Conservation (phyloP, 2,113 vertebrate genomes). For the Collichthys lucidus region DNA sequence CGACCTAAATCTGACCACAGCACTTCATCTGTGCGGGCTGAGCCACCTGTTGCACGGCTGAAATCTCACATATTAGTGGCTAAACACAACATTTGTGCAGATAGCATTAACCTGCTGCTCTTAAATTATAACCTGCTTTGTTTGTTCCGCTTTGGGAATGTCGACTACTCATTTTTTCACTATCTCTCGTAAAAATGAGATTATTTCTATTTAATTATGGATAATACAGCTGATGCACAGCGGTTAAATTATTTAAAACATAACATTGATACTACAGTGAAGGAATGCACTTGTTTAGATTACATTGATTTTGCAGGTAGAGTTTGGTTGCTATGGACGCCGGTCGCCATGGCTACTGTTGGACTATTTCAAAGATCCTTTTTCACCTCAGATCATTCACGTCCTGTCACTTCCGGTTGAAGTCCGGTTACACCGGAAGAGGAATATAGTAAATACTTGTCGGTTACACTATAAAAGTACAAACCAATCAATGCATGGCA, state of each 20-base stretch:
- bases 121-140: background rate
- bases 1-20: constrained; percentile 65
- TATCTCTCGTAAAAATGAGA: background rate
- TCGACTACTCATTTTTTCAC: background rate
- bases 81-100: background rate
- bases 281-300: constrained; percentile 64
- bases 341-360: constrained; percentile 79
- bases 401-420: constrained; percentile 33
- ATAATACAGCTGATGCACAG: rapidly evolving
- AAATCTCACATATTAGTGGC: rapidly evolving
- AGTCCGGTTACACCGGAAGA: background rate
- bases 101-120: background rate
- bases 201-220: background rate
- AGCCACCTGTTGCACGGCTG: background rate
- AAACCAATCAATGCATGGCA: background rate
- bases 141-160: background rate
- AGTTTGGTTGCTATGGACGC: constrained; percentile 89
- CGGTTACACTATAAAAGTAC: background rate
- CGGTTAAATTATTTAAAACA: background rate
- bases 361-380: constrained; percentile 61
- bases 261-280: background rate
- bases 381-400: constrained; percentile 39
- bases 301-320: constrained; percentile 65
- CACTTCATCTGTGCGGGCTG: background rate
- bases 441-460: background rate